phyloP scores from a whole-genome alignment of 2,113 vertebrate species.

The Brachyistius frenatus region DNA sequence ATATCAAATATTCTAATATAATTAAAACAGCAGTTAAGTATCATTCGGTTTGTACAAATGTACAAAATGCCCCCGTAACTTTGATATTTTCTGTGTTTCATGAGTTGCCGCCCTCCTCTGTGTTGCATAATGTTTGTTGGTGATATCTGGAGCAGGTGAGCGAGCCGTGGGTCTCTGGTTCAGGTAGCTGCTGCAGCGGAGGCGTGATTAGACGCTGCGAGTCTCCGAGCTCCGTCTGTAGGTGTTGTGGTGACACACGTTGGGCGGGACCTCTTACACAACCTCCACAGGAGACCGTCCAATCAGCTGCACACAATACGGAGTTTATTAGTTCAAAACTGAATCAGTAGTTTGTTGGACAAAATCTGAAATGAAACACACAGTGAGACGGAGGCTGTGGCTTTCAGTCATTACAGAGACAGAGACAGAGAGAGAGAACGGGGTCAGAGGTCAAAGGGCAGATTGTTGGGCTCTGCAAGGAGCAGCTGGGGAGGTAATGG shows the following conservation, averaged over 20 bases:
- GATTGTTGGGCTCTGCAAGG: slow-evolving; percentile 33
- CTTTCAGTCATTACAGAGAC: not conserved
- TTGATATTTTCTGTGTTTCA: not conserved
- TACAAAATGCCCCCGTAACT: not conserved
- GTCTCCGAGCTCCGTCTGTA: slow-evolving; percentile 20
- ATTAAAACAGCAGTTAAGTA: no score
- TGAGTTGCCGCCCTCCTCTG: not conserved
- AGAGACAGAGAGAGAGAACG: not conserved
- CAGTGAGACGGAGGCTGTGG: no score
- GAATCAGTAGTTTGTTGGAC: no score
- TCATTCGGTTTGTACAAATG: no score
- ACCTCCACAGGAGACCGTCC: slow-evolving; percentile 39
- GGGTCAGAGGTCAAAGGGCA: slow-evolving; percentile 31
- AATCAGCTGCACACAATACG: not conserved
- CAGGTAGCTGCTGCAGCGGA: slow-evolving; percentile 41
- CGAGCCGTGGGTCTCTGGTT: slow-evolving; percentile 9
- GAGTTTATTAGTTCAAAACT: no score
- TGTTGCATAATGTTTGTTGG: slow-evolving; percentile 26
- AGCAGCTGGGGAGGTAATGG: slow-evolving; percentile 51
- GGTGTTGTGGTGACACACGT: slow-evolving; percentile 54
- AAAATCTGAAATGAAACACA: no score
- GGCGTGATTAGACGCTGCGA: slow-evolving; percentile 37
- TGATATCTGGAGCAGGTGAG: slow-evolving; percentile 13
- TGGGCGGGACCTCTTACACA: slow-evolving; percentile 53
- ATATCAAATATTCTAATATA: no score